Evolutionary conservation across 2,113 vertebrate species (phyloP).

Genomic region (Phyllostomus discolor): DNA sequence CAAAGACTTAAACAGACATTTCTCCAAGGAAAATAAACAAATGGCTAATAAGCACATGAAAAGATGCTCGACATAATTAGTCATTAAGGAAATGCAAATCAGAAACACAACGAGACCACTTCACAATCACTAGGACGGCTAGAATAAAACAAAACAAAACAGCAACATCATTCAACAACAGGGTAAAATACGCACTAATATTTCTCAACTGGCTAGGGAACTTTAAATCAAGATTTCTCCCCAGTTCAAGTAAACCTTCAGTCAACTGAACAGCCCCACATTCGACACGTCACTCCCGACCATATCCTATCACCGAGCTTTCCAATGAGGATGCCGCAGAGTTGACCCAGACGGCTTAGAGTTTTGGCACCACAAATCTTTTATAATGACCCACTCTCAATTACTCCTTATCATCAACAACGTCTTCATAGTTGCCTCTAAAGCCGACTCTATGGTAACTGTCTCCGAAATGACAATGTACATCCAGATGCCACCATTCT

Average conservation of each 20-base stretch:
- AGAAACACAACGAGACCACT: background rate
- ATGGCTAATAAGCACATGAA: background rate
- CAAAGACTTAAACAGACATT: background rate
- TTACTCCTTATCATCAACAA: background rate
- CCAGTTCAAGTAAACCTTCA: background rate
- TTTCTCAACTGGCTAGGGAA: background rate
- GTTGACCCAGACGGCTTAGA: background rate
- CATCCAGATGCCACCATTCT: background rate
- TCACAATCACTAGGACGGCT: background rate
- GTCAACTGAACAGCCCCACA: background rate
- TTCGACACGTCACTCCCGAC: background rate
- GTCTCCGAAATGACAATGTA: background rate
- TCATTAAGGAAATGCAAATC: background rate
- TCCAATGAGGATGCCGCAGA: background rate
- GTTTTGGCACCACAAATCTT: background rate
- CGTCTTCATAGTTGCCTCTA: background rate
- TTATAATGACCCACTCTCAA: background rate
- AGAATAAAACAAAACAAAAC: background rate
- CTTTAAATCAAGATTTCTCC: background rate
- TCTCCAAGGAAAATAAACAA: background rate
- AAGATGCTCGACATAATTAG: background rate
- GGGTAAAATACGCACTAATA: background rate
- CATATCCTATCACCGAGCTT: background rate
- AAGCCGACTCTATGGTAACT: background rate
- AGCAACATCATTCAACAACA: background rate